Evolutionary conservation across 2,113 vertebrate species (phyloP).

Genomic region (Gobio gobio): DNA sequence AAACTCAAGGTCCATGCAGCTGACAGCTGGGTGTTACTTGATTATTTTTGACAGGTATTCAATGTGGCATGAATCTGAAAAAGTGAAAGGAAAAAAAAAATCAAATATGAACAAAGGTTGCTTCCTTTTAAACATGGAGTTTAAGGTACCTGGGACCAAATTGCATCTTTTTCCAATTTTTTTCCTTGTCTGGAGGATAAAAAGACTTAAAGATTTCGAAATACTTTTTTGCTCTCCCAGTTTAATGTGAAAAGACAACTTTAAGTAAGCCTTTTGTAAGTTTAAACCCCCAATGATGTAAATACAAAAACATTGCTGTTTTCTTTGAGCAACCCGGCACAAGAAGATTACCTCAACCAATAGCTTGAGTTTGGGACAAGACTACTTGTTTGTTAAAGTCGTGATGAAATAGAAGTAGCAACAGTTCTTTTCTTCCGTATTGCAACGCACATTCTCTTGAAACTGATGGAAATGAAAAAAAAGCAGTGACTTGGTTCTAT

Average conservation of each 20-base stretch:
- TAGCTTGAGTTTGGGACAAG: not conserved
- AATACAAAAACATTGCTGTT: not conserved
- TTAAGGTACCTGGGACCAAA: not conserved
- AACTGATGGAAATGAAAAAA: not conserved
- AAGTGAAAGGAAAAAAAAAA: not conserved
- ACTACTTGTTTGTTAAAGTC: not conserved
- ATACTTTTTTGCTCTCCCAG: not conserved
- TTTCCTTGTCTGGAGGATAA: not conserved
- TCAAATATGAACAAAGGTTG: not conserved
- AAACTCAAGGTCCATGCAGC: slow-evolving; percentile 23
- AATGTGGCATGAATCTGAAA: slow-evolving; percentile 9
- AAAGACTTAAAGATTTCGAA: not conserved
- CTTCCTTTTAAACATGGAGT: not conserved
- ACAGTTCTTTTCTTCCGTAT: not conserved
- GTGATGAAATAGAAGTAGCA: not conserved
- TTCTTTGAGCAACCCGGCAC: not conserved
- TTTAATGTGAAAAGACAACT: not conserved
- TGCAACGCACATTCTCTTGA: not conserved
- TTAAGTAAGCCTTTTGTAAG: not conserved
- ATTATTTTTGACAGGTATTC: slow-evolving; percentile 30
- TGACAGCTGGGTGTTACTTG: slow-evolving; percentile 4
- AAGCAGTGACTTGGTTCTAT: not conserved
- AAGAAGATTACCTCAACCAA: not conserved
- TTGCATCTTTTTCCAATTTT: not conserved
- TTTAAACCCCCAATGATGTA: not conserved